Conservation (phyloP, 1,140 invertebrate species). For the Hydropsyche tenuis region DNA sequence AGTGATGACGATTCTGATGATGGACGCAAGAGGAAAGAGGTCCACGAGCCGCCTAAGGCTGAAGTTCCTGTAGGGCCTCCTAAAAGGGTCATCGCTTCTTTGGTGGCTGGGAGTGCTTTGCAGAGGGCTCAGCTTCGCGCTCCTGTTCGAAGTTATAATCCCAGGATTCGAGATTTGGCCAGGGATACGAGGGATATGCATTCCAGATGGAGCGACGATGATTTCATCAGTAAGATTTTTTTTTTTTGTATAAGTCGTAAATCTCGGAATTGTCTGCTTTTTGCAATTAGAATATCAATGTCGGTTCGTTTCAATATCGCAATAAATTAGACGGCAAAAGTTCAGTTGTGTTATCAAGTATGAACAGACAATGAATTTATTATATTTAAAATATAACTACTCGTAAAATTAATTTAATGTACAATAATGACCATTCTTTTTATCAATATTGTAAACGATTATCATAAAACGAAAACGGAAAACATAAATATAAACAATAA, state of each 20-base stretch:
- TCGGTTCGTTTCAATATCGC: too few species aligned
- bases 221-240: constrained; percentile 42
- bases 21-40: not conserved
- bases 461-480: too few species aligned
- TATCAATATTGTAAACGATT: too few species aligned
- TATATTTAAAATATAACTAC: too few species aligned
- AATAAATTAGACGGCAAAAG: too few species aligned
- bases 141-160: constrained; percentile 45
- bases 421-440: too few species aligned
- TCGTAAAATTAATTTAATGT: too few species aligned
- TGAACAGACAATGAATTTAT: too few species aligned
- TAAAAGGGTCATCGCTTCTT: constrained; percentile 40
- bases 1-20: constrained; percentile 41
- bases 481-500: too few species aligned
- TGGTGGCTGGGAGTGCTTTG: constrained; percentile 43
- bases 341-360: too few species aligned
- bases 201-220: constrained; percentile 37
- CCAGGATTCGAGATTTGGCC: constrained; percentile 43
- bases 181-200: constrained; percentile 10
- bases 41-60: not conserved
- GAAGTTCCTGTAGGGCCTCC: constrained; percentile 37
- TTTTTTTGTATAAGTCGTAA: not conserved
- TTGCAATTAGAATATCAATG: too few species aligned
- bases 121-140: constrained; percentile 43
- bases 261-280: too few species aligned